These are phyloP conservation scores for Drosophila albomicans DNA, from an alignment of 1,140 invertebrate species.

Conservation along the genomic window DNA sequence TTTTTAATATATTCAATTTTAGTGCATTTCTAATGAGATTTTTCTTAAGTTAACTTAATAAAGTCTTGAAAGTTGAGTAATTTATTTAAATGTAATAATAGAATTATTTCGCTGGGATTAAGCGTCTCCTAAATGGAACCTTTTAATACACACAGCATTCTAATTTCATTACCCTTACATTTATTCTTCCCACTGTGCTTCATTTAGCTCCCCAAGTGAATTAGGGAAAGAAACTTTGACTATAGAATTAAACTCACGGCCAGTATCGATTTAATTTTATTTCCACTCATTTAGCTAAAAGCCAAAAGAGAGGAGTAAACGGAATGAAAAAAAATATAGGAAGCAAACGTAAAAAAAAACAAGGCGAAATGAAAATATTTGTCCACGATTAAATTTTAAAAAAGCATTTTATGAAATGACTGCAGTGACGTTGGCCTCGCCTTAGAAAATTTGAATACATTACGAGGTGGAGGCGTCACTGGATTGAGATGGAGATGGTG, in stretches of 20 bases:
- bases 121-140: no score
- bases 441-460: conserved; percentile 83
- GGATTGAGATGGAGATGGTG: background rate
- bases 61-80: no score
- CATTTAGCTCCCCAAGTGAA: conserved; percentile 46
- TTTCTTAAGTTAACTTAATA: no score
- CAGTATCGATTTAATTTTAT: conserved; percentile 84
- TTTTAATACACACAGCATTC: background rate
- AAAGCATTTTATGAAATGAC: conserved; percentile 83
- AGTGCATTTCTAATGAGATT: no score
- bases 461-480: conserved; percentile 43
- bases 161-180: conserved; percentile 14
- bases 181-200: conserved; percentile 28
- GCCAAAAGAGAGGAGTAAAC: conserved; percentile 45
- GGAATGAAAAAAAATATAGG: conserved; percentile 30
- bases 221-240: conserved; percentile 62
- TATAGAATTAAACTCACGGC: conserved; percentile 63
- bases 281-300: conserved; percentile 84
- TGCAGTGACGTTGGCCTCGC: conserved; percentile 80
- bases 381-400: conserved; percentile 80
- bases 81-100: no score
- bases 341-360: conserved; percentile 31
- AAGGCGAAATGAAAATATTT: conserved; percentile 80
- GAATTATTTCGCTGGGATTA: background rate
- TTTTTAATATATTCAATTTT: no score